Conservation (phyloP, 2,797 vertebrate genomes). For the Poeciliopsis infans region DNA sequence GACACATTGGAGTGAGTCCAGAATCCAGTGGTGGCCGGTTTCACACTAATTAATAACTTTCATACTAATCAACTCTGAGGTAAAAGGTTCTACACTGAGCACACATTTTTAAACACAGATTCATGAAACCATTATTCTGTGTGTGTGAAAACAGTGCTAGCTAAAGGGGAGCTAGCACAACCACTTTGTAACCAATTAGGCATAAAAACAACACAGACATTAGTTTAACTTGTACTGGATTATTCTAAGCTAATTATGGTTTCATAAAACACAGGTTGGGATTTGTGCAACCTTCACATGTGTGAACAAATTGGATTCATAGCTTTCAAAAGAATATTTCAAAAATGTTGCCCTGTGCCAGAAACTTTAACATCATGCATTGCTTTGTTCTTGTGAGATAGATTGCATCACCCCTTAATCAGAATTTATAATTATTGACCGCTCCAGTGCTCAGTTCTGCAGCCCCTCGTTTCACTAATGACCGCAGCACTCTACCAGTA, state of each 20-base stretch:
- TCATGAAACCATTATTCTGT: background rate
- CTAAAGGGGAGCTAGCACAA: background rate
- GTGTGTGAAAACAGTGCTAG: background rate
- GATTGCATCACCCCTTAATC: background rate
- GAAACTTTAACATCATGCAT: background rate
- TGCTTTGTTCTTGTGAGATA: background rate
- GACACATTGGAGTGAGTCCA: background rate
- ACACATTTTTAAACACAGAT: background rate
- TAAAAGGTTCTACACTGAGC: background rate
- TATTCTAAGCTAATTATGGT: background rate
- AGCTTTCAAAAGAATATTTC: background rate
- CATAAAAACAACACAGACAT: background rate
- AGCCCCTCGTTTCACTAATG: background rate
- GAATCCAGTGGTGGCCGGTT: background rate
- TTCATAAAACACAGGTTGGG: background rate
- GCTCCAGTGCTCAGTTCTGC: background rate
- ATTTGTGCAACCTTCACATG: background rate
- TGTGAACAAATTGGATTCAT: background rate
- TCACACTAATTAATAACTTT: background rate
- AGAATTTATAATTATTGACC: background rate
- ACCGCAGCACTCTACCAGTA: background rate
- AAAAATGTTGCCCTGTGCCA: background rate
- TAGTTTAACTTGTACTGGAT: background rate
- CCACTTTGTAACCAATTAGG: background rate
- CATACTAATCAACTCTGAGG: background rate